Evolutionary conservation across 2,797 vertebrate genomes (phyloP), one percentile per base, ranked within the genome.

Genomic region (Micromesistius poutassou): DNA sequence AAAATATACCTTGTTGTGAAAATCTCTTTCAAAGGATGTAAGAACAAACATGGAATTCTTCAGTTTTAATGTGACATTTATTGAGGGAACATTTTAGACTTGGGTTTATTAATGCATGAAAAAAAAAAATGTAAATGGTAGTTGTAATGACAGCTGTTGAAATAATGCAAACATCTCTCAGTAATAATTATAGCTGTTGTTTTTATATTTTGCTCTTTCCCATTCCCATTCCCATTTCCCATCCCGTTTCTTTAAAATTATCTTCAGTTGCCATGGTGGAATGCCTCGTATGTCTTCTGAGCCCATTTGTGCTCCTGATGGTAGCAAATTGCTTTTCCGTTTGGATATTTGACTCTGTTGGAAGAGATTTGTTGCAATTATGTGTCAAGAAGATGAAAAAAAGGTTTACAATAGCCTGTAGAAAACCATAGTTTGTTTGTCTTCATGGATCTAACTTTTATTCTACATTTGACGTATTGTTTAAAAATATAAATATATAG

Each of bases 271-370:
- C 12, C 40, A 42, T 42, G 28, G 1, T 78, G 4, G 5, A 28
- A 1, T 10, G 1, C 1, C 0, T 30, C 42, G 78, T 78, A 87
- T 70, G 46, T 0, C 0, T 66, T 0, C 66, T 3, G 0, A 78
- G 74, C 83, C 87, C 84, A 82, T 2, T 1, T 3, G n/a, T 2
- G 72, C 0, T 10, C 76, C 4, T 35, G 3, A 0, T 13, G 35
- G 80, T 72, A 83, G 85, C 90, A 89, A 31, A 85, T 55, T 30
- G n/a, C 0, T n/a, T 0, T 2, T 77, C 55, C 72, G 0, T 66
- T 7, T 50, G 10, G 1, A 80, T 89, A 1, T 30, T 4, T 4
- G 22, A 90, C 22, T 72, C 90, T 90, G 87, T 71, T 16, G 68
- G 68, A n/a, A 30, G 10, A 71, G 10, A 30, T 71, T 16, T 30